Evolutionary conservation across 2,888 invertebrate species (phyloP).

Genomic region (Myopa testacea): DNA sequence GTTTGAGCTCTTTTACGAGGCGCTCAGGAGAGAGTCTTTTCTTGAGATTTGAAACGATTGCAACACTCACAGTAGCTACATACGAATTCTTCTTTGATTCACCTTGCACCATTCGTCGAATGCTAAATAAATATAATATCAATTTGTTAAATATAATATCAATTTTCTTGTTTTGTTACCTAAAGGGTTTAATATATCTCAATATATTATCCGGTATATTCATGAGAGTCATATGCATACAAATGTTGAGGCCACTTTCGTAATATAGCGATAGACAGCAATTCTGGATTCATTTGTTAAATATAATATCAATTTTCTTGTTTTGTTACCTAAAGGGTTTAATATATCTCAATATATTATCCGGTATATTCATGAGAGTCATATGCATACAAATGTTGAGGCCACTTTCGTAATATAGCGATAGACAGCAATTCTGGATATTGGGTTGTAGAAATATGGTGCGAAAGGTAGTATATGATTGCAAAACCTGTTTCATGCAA

Average conservation of each 20-base stretch:
- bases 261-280: conserved; percentile 26
- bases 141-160: conserved; percentile 16
- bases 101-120: conserved; percentile 4
- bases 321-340: conserved; percentile 10
- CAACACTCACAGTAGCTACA: not conserved
- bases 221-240: conserved; percentile 37
- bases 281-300: conserved; percentile 36
- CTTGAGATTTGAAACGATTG: not conserved
- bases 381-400: conserved; percentile 34
- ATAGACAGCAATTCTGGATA: conserved; percentile 36
- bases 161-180: conserved; percentile 18
- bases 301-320: conserved; percentile 16
- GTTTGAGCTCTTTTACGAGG: not conserved
- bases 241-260: conserved; percentile 10
- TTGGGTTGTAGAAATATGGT: conserved; percentile 38
- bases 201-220: conserved; percentile 27
- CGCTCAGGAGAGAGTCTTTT: not conserved
- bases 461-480: too few species aligned
- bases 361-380: conserved; percentile 28
- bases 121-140: too few species aligned
- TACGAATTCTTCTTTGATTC: conserved; percentile 2
- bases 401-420: conserved; percentile 8
- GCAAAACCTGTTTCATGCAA: too few species aligned
- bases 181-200: conserved; percentile 19
- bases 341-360: conserved; percentile 31